phyloP scores from a whole-genome alignment of 2,113 vertebrate genomes.

The Grantiella picta region DNA sequence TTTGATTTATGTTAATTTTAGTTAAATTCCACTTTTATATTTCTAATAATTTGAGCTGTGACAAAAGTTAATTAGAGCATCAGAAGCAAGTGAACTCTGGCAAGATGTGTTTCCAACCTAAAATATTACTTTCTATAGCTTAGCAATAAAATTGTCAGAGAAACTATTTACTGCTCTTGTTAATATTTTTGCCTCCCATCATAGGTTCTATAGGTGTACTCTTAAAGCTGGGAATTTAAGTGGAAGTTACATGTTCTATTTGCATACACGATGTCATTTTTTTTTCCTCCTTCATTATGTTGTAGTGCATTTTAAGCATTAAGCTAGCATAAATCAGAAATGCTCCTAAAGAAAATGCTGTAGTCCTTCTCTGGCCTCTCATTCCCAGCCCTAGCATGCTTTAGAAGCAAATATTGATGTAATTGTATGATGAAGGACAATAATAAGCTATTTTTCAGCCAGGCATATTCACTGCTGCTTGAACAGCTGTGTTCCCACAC shows the following conservation, averaged over 20 bases:
- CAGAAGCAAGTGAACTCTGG: background rate
- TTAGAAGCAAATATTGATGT: background rate
- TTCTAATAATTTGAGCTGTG: background rate
- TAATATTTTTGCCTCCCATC: background rate
- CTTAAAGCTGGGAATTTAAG: background rate
- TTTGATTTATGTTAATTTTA: background rate
- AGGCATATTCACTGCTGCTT: background rate
- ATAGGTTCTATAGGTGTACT: background rate
- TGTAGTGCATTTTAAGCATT: background rate
- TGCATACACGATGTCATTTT: background rate
- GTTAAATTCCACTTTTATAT: background rate
- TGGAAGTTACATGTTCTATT: background rate
- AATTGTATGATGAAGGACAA: background rate
- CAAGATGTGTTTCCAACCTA: background rate
- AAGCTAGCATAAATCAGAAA: background rate
- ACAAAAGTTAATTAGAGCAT: background rate
- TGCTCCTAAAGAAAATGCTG: background rate
- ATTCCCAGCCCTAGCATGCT: background rate
- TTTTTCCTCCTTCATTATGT: background rate
- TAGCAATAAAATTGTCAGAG: background rate
- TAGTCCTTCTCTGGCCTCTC: background rate
- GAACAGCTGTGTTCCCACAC: background rate
- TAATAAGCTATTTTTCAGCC: background rate
- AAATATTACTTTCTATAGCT: background rate
- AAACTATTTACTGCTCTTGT: background rate